Evolutionary conservation across 2,888 invertebrate genomes (phyloP).

Genomic region (Lymantria monacha): DNA sequence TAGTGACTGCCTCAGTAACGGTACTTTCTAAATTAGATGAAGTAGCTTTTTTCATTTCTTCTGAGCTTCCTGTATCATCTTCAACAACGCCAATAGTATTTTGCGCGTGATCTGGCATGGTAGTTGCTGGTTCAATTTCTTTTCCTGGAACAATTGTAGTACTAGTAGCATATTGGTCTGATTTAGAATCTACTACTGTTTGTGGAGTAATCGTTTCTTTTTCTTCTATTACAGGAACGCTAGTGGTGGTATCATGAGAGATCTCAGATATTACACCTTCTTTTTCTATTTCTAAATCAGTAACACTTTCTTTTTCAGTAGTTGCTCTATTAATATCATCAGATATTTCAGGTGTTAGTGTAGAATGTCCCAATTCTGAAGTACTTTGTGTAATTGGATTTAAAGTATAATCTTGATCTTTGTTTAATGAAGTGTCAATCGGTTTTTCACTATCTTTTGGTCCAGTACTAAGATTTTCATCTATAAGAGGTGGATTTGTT

Average conservation of each 20-base stretch:
- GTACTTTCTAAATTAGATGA: conserved; percentile 3
- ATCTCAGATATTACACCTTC: conserved; percentile 9
- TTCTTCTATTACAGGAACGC: conserved; percentile 27
- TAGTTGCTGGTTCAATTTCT: conserved; percentile 17
- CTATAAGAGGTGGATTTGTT: conserved; percentile 7
- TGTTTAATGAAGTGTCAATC: conserved; percentile 4
- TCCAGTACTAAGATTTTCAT: conserved; percentile 11
- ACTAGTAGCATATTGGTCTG: conserved; percentile 1
- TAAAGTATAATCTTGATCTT: conserved; percentile 7
- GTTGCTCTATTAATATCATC: conserved; percentile 15
- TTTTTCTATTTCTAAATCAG: conserved; percentile 14
- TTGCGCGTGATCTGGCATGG: conserved; percentile 29
- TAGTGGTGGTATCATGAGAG: conserved; percentile 27
- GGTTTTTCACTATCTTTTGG: conserved; percentile 6
- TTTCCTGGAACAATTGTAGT: conserved; percentile 11
- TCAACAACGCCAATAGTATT: conserved; percentile 28
- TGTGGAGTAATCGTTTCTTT: conserved; percentile 32
- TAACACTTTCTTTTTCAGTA: conserved; percentile 4
- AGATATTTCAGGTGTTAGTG: conserved; percentile 7
- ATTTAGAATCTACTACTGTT: conserved; percentile 7
- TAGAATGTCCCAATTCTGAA: conserved; percentile 13
- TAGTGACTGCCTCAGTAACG: conserved; percentile 6
- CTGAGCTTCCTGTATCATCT: conserved; percentile 14
- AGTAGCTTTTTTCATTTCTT: conserved; percentile 11
- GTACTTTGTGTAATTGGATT: conserved; percentile 3